phyloP scores from a whole-genome alignment of 2,113 vertebrate genomes.

The Chloropsis hardwickii region DNA sequence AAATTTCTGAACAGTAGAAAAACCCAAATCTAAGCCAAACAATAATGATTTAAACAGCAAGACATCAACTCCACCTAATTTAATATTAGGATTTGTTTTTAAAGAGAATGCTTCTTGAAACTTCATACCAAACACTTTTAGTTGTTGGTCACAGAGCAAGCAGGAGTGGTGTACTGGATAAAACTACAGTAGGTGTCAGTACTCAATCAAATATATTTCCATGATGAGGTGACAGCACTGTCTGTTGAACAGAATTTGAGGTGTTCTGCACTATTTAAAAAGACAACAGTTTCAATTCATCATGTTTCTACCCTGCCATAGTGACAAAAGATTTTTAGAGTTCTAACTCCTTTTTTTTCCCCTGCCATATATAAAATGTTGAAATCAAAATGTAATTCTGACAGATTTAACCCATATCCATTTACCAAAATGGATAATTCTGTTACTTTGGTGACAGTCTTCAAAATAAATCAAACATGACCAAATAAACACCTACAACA shows the following conservation, averaged over 20 bases:
- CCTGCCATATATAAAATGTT: not conserved
- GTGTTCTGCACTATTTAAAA: not conserved
- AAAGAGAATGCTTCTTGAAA: not conserved
- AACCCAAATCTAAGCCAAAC: not conserved
- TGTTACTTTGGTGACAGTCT: not conserved
- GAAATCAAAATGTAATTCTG: not conserved
- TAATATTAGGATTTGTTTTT: not conserved
- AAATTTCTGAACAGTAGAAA: not conserved
- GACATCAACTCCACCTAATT: not conserved
- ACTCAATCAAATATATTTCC: not conserved
- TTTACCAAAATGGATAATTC: not conserved
- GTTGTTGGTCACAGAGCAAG: not conserved
- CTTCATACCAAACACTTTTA: not conserved
- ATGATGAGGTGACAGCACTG: not conserved
- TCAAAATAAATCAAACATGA: not conserved
- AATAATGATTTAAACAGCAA: not conserved
- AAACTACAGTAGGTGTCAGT: not conserved
- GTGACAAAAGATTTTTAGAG: not conserved
- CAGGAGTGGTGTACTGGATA: not conserved
- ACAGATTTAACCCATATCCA: not conserved
- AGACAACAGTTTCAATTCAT: not conserved
- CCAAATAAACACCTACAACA: not conserved
- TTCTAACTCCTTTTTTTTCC: fast-evolving
- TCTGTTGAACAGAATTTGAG: not conserved
- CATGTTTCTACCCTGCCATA: not conserved